Evolutionary conservation across 1,140 invertebrate genomes (phyloP).

Genomic region (Apocrypta bakeri): DNA sequence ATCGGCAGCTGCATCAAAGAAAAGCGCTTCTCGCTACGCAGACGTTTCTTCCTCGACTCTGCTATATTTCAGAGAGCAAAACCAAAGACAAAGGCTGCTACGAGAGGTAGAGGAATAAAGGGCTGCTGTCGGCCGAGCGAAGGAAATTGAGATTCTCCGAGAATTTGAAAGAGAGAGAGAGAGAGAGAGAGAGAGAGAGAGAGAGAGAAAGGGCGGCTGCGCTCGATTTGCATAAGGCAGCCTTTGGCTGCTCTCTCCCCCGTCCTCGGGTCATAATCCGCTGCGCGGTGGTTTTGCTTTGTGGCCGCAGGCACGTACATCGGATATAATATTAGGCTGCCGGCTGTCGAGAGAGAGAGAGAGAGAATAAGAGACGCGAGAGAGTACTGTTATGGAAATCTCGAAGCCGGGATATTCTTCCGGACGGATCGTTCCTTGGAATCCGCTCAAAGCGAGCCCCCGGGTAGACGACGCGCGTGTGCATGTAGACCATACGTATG

Average conservation of each 20-base stretch:
- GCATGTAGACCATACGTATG: neutral
- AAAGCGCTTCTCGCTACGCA: slow-evolving; percentile 30
- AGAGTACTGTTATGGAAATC: slow-evolving; percentile 60
- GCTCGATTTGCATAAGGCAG: slow-evolving; percentile 57
- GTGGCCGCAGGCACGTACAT: slow-evolving; percentile 55
- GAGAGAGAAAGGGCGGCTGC: slow-evolving; percentile 25
- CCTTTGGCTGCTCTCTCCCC: neutral
- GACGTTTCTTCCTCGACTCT: neutral
- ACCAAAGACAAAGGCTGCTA: neutral
- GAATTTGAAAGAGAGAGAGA: slow-evolving; percentile 46
- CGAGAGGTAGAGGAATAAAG: neutral
- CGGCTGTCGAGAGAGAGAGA: neutral
- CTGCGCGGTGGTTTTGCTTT: slow-evolving; percentile 57
- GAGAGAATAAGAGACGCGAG: too few species aligned
- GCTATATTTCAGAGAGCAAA: neutral
- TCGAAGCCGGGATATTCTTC: slow-evolving; percentile 56
- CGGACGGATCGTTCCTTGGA: slow-evolving; percentile 52
- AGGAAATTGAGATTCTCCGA: slow-evolving; percentile 61
- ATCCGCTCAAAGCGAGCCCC: slow-evolving; percentile 28
- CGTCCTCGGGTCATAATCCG: slow-evolving; percentile 37
- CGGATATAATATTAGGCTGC: slow-evolving; percentile 60
- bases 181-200: neutral
- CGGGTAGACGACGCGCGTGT: neutral
- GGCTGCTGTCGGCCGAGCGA: neutral
- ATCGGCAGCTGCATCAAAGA: slow-evolving; percentile 52